phyloP scores from a whole-genome alignment of 2,113 vertebrate genomes.

The Murina feae region DNA sequence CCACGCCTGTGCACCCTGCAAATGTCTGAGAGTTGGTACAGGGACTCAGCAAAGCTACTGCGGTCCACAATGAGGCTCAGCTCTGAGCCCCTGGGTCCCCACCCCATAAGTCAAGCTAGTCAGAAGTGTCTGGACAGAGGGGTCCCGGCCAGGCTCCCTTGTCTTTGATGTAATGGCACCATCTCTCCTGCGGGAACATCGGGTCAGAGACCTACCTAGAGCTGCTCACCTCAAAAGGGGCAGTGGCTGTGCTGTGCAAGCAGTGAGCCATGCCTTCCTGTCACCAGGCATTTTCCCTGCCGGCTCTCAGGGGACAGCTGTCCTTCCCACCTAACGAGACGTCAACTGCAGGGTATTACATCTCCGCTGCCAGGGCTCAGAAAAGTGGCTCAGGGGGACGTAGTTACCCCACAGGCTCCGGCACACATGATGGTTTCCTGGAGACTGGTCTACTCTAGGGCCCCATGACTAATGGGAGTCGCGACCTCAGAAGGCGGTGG shows the following conservation, averaged over 20 bases:
- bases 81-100: neutral
- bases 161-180: neutral
- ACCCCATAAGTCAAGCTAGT: neutral
- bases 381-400: neutral
- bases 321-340: neutral
- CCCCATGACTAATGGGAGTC: neutral
- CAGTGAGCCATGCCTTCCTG: neutral
- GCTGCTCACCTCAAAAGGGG: neutral
- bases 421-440: neutral
- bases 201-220: neutral
- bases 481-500: neutral
- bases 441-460: neutral
- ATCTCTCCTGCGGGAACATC: neutral
- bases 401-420: neutral
- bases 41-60: neutral
- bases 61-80: too few species aligned
- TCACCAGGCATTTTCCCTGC: neutral
- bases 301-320: neutral
- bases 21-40: neutral
- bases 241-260: neutral
- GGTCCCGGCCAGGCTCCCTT: neutral
- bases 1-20: neutral
- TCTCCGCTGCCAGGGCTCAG: neutral
- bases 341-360: fast-evolving
- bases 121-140: neutral